A percentile compares a stretch with the other conserved stretches of the same genome.
These are phyloP conservation scores for Lichenostomus cassidix DNA, from an alignment of 2,113 vertebrate species.

Conservation along the genomic window DNA sequence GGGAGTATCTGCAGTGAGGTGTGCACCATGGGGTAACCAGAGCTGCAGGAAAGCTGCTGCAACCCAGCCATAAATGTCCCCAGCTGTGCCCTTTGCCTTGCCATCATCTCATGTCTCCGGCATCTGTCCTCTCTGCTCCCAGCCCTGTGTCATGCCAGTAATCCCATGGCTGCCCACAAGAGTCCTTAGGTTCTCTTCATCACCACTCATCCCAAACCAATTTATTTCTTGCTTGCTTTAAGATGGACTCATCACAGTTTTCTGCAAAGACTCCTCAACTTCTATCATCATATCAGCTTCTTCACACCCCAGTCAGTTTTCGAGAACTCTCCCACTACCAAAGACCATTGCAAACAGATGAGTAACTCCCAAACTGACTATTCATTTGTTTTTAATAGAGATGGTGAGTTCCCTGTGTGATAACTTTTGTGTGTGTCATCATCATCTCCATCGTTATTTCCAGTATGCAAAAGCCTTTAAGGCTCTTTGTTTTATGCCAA, in stretches of 20 bases:
- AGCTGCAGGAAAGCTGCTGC: not conserved
- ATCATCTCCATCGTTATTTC: not conserved
- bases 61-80: not conserved
- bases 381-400: not conserved
- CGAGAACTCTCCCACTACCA: not conserved
- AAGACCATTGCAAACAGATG: not conserved
- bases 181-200: not conserved
- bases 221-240: not conserved
- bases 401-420: not conserved
- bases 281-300: not conserved
- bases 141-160: not conserved
- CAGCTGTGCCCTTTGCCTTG: not conserved
- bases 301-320: not conserved
- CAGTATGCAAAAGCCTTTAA: not conserved
- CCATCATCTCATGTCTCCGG: fast-evolving
- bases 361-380: not conserved
- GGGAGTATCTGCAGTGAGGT: not conserved
- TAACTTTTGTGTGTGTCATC: not conserved
- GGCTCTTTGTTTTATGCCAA: not conserved
- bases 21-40: not conserved
- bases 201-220: not conserved
- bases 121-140: not conserved
- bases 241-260: not conserved
- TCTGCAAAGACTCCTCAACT: not conserved
- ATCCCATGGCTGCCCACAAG: not conserved